Conservation (phyloP, 2,888 invertebrate species). For the Stenodema calcarata region DNA sequence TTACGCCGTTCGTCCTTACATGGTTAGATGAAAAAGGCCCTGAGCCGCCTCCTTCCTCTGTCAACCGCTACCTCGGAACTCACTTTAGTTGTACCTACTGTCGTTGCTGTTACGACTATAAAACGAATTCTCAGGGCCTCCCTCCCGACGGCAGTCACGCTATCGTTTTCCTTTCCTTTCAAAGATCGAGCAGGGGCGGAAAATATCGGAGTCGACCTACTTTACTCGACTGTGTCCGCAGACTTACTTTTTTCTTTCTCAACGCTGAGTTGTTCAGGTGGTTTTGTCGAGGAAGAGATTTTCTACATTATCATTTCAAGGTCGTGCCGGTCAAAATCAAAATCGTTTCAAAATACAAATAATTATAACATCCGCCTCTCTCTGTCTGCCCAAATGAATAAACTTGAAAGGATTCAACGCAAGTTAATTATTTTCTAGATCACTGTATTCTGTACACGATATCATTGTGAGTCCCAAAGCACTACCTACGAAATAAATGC, state of each 20-base stretch:
- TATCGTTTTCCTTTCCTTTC: slow-evolving; percentile 15
- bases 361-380: no score
- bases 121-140: slow-evolving; percentile 6
- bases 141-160: background rate
- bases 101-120: background rate
- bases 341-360: no score
- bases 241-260: background rate
- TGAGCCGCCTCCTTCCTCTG: background rate
- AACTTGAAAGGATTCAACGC: no score
- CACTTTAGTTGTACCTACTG: background rate
- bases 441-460: no score
- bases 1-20: slow-evolving; percentile 8
- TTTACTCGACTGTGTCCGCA: background rate
- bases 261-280: no score
- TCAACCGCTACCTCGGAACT: background rate
- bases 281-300: no score
- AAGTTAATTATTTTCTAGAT: no score
- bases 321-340: no score
- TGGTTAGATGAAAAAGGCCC: slow-evolving; percentile 22
- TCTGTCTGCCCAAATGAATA: no score
- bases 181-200: background rate
- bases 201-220: slow-evolving; percentile 32
- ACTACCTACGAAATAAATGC: no score
- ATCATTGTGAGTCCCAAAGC: no score
- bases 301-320: no score